Percentiles rank a stretch among this genome's conserved stretches.
Evolutionary conservation across 2,797 vertebrate species (phyloP).

Genomic region (Parauchenoglanis punctatus): DNA sequence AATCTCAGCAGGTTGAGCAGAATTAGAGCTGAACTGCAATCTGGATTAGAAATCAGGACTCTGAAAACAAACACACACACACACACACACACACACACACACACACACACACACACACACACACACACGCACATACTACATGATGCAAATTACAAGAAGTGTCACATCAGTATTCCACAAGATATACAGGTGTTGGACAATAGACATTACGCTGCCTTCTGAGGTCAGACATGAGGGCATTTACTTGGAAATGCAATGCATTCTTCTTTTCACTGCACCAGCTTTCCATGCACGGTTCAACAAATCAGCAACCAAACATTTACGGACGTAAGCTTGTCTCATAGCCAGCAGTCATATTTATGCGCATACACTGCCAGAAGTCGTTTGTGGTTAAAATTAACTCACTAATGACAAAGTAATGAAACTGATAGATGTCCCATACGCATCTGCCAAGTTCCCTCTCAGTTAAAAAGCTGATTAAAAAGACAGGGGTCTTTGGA

Average conservation of each 20-base stretch:
- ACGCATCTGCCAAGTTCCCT: background rate
- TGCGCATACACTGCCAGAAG: background rate
- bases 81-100: constrained; percentile 14
- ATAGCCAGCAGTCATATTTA: background rate
- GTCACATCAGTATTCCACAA: background rate
- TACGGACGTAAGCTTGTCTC: background rate
- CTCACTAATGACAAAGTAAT: constrained; percentile 5
- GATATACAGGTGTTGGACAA: background rate
- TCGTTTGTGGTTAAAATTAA: background rate
- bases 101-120: constrained; percentile 10
- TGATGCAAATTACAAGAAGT: background rate
- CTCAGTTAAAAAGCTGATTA: background rate
- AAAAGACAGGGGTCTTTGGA: background rate
- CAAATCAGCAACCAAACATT: background rate
- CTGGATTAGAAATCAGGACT: constrained; percentile 32
- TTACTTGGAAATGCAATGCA: background rate
- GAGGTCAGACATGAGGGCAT: background rate
- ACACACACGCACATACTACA: background rate
- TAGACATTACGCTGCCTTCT: background rate
- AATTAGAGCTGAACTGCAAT: constrained; percentile 39
- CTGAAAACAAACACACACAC: constrained; percentile 10
- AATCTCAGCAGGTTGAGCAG: constrained; percentile 28
- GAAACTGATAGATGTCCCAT: background rate
- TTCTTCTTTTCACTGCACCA: background rate
- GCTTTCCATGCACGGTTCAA: background rate